Conservation (phyloP, 2,888 invertebrate species). For the Phortica magna region DNA sequence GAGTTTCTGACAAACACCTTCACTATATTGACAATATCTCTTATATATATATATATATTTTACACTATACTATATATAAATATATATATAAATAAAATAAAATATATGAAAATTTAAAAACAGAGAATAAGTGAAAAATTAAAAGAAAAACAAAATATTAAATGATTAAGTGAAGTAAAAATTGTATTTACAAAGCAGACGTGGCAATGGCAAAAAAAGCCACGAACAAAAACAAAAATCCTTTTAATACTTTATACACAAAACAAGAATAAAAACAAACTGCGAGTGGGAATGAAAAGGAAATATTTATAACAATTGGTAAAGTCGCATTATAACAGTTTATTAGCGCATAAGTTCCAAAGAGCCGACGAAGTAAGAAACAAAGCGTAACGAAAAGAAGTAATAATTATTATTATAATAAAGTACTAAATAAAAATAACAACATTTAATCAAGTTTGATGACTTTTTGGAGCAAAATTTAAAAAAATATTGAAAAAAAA, state of each 20-base stretch:
- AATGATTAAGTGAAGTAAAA: constrained; percentile 56
- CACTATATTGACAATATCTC: constrained; percentile 77
- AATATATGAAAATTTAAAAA: constrained; percentile 56
- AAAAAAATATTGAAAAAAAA: constrained; percentile 34
- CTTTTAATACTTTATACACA: constrained; percentile 74
- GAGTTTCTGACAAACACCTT: constrained; percentile 74
- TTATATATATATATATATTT: constrained; percentile 74
- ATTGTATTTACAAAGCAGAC: constrained; percentile 71
- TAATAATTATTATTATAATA: not conserved
- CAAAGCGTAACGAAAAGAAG: constrained; percentile 36
- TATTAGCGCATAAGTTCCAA: constrained; percentile 40
- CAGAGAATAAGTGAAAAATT: constrained; percentile 35
- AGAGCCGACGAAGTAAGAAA: not conserved
- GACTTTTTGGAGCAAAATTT: not conserved
- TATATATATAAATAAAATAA: constrained; percentile 46
- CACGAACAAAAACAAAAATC: constrained; percentile 54
- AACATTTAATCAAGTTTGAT: not conserved
- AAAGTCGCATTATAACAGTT: constrained; percentile 7
- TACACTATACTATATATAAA: constrained; percentile 75
- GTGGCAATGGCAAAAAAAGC: constrained; percentile 20
- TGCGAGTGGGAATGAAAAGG: constrained; percentile 44
- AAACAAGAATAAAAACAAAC: not conserved
- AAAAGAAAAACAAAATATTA: constrained; percentile 44
- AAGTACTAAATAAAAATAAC: constrained; percentile 27
- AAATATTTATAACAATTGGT: constrained; percentile 40